Evolutionary conservation across 1,140 invertebrate species (phyloP), one percentile per base, ranked within the genome.

Genomic region (Campoletis sonorensis): DNA sequence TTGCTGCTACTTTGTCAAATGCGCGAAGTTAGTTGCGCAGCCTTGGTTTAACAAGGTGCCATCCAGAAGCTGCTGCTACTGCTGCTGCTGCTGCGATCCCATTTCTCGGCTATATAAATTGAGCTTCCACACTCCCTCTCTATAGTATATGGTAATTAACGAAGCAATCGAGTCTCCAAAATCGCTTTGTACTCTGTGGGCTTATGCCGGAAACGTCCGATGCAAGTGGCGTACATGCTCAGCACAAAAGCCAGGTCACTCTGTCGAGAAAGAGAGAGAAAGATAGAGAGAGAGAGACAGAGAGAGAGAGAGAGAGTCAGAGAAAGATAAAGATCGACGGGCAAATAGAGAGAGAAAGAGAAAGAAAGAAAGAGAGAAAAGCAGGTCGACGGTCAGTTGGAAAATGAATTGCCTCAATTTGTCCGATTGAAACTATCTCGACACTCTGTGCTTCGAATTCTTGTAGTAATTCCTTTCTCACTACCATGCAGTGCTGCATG

Each of bases 331-430:
- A n/a, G 49, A 15, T 15, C 2, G 73, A 58, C 37, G 1, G n/a
- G n/a, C n/a, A 54, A 30, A 58, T 23, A 15, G 72, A 18, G 15
- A 16, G 49, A 27, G 23, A n/a, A 3, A 7, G 73, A 37, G 49
- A 61, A 5, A 54, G 51, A 61, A 51, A 30, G 26, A 58, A 27
- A 58, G 26, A 23, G 73, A 11, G 49, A 64, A 13, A 33, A 23
- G 33, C 27, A 30, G n/a, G 54, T 77, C 54, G 73, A 77, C 26
- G 54, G 54, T 45, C 37, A 78, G 84, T 76, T 82, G 86, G 82
- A 81, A 89, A 90, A 90, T 87, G 86, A 83, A 90, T 89, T 86
- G 86, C 87, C 83, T 87, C 88, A 87, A 88, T 89, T 89, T 89
- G 88, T 88, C 84, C 85, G 86, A 86, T 87, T 87, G 85, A 88